Conservation (phyloP, 1,140 invertebrate species). For the Centruroides sculpturatus region DNA sequence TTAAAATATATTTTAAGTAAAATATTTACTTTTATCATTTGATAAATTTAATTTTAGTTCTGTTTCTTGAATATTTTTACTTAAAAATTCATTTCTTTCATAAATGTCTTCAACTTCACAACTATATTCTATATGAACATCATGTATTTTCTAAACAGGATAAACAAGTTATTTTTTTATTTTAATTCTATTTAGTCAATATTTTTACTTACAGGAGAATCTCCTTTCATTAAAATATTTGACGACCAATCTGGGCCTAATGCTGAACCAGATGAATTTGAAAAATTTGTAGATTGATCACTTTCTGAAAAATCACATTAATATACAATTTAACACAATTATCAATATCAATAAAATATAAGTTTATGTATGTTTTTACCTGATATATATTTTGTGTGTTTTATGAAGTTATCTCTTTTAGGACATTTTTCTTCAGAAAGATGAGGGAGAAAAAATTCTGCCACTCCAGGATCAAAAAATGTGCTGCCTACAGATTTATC, state of each 20-base stretch:
- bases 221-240: slow-evolving; percentile 46
- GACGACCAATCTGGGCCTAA: slow-evolving; percentile 90
- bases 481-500: slow-evolving; percentile 81
- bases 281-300: background rate
- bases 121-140: slow-evolving; percentile 44
- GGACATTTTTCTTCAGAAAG: too few relatives aligned
- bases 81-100: slow-evolving; percentile 6
- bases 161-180: too few relatives aligned
- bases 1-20: background rate
- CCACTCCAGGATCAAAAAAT: slow-evolving; percentile 90
- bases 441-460: slow-evolving; percentile 67
- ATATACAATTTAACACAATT: too few relatives aligned
- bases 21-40: background rate
- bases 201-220: slow-evolving; percentile 25
- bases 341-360: too few relatives aligned
- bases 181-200: background rate
- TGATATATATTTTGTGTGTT: slow-evolving; percentile 31
- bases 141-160: slow-evolving; percentile 19
- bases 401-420: slow-evolving; percentile 22
- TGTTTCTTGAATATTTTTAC: slow-evolving; percentile 18
- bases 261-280: slow-evolving; percentile 50
- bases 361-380: slow-evolving; percentile 3
- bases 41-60: background rate
- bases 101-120: slow-evolving; percentile 44
- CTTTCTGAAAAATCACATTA: background rate